phyloP scores from a whole-genome alignment of 2,888 invertebrate species.

The Athalia circularis region DNA sequence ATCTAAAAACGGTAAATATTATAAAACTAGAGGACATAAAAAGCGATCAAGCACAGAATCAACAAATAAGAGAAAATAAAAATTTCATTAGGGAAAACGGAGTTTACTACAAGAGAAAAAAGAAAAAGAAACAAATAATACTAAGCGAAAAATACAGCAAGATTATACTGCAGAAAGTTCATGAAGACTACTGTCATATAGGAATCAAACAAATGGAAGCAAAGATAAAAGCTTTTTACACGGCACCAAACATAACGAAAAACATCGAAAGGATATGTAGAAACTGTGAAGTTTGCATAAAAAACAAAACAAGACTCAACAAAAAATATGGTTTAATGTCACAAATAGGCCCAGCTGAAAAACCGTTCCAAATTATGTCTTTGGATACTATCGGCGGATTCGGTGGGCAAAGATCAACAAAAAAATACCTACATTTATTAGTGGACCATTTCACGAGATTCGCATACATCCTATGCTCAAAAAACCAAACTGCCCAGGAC shows the following conservation, averaged over 20 bases:
- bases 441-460: conserved; percentile 35
- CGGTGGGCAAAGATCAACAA: conserved; percentile 53
- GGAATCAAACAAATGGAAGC: conserved; percentile 48
- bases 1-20: conserved; percentile 23
- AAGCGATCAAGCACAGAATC: conserved; percentile 21
- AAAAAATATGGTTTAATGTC: conserved; percentile 20
- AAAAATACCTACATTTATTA: conserved; percentile 43
- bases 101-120: conserved; percentile 32
- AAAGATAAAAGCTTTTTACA: conserved; percentile 46
- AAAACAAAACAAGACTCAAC: conserved; percentile 32
- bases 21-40: conserved; percentile 36
- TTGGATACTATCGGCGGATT: conserved; percentile 50
- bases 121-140: conserved; percentile 21
- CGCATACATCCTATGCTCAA: conserved; percentile 50
- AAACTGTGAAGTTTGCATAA: conserved; percentile 22
- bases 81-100: background rate
- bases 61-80: conserved; percentile 19
- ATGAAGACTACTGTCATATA: conserved; percentile 45
- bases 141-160: conserved; percentile 38
- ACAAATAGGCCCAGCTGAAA: conserved; percentile 24
- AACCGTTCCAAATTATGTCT: conserved; percentile 21
- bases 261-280: conserved; percentile 28
- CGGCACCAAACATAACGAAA: conserved; percentile 40
- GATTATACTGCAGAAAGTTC: conserved; percentile 35
- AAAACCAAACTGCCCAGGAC: conserved; percentile 52